Evolutionary conservation across 30 jellyfish, hydroid and myxozoan species (phyloP), one percentile per base, ranked within the genome.

Genomic region (Aurelia coerulea): DNA sequence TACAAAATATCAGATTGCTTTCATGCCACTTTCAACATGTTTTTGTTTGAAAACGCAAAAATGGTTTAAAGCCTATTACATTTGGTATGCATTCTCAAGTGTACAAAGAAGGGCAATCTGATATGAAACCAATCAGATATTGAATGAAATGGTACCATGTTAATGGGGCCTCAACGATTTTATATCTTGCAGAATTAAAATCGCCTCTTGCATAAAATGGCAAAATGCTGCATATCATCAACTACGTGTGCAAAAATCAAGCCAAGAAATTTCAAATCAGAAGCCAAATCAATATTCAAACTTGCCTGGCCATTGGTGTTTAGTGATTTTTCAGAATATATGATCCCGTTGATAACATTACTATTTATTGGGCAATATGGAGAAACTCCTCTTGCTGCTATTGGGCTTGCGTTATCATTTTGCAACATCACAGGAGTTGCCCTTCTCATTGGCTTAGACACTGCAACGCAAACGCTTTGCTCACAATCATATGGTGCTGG

Each of bases 401-500:
- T 66, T 11, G 97, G 97, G 12, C 60, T 89, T 29, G 97, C 85
- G 16, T 5, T 89, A 39, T 80, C 97, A 2, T 77, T 80, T 41
- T 53, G 89, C 80, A 80, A 89, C 71, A 29, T 89, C 23, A 42
- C 64, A 18, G 97, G 97, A 32, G 13, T 80, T 10, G 73, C 92
- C 29, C 23, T 73, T 19, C 35, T 62, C 18, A 13, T 80, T 51
- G 97, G 97, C 17, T 46, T 81, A 37, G 82, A 89, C 49, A 63
- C 84, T 19, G 97, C 92, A 15, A 65, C 82, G 10, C 95, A 81
- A 33, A 89, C 97, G 8, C 88, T 89, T 35, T 66, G 91, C 16
- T 53, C 91, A 41, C 97, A 89, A 62, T 83, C 97, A 9, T 77
- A 52, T 64, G 97, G 97, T 5, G 97, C 97, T 3, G 77, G 77